Evolutionary conservation across 2,888 invertebrate genomes (phyloP), one percentile per base, ranked within the genome.

Genomic region (Tetropium fuscum): DNA sequence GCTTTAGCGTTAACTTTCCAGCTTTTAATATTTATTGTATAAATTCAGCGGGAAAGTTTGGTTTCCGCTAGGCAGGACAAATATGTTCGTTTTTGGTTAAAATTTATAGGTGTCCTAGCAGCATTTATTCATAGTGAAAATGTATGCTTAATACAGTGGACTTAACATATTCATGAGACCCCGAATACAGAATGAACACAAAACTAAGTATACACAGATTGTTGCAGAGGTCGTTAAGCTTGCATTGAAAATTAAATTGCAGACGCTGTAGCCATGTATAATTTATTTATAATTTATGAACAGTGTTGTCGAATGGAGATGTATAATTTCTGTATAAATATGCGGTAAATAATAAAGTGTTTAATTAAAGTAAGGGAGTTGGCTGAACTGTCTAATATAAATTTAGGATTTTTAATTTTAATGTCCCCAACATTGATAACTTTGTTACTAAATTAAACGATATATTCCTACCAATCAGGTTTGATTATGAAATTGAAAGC

Each of bases 201-300:
- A 51, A 51, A 51, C 51, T 51, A 51, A 51, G 51, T 27, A 34
- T 27, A 40, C 40, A 51, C 51, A 51, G 40, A 51, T 40, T 40
- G 36, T 40, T 51, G 51, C 40, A 25, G 40, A 10, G 38, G 40
- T 27, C 36, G 51, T 51, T 51, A 40, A 51, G 25, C 22, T 19
- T 34, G 51, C 40, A 40, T 27, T 18, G 40, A 34, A 51, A 51
- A 51, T 51, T 38, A 51, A 51, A 51, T 40, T 51, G 51, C 51
- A 51, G 40, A 51, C 8, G 38, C 51, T 38, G 19, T 34, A 25
- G 8, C 8, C 27, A 51, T 27, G 27, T 30, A 30, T 44, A 44
- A 44, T 44, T 30, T 44, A 44, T 44, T 27, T 22, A 6, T 51
- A 30, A 45, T 27, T 15, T 45, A 45, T 45, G 27, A 27, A 45